Conservation (phyloP, 2,797 vertebrate species). For the Tokudaia tokunoshimensis region DNA sequence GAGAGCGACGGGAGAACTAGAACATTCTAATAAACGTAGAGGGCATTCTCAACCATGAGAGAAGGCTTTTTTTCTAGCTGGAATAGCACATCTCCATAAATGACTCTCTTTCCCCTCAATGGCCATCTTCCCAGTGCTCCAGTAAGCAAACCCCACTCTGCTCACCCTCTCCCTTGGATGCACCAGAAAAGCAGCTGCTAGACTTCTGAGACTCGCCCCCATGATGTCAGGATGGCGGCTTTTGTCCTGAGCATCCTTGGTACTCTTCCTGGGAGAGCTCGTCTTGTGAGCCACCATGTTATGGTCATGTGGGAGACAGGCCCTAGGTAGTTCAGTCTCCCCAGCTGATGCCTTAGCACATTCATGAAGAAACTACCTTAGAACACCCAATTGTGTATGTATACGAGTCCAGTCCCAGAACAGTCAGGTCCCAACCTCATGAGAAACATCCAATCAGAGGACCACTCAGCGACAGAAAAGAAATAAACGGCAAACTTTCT, state of each 20-base stretch:
- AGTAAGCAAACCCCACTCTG: rapidly evolving
- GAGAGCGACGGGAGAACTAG: neutral
- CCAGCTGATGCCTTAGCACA: neutral
- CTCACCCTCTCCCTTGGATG: neutral
- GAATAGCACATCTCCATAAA: neutral
- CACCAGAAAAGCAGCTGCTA: neutral
- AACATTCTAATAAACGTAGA: neutral
- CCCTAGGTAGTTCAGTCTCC: too few relatives aligned
- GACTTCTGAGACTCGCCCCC: neutral
- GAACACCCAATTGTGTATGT: neutral
- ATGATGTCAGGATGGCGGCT: neutral
- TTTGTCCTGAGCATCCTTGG: neutral
- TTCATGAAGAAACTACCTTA: neutral
- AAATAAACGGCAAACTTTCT: neutral
- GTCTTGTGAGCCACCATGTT: neutral
- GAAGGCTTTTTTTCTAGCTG: neutral
- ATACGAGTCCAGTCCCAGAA: neutral
- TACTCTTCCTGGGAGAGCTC: neutral
- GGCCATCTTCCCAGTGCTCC: too few relatives aligned
- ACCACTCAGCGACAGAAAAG: neutral
- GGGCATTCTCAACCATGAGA: neutral
- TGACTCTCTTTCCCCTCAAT: too few relatives aligned
- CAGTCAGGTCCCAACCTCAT: rapidly evolving
- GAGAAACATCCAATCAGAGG: neutral
- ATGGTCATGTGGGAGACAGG: rapidly evolving